Evolutionary conservation across 2,113 vertebrate species (phyloP).

Genomic region (Sceloporus tristichus): DNA sequence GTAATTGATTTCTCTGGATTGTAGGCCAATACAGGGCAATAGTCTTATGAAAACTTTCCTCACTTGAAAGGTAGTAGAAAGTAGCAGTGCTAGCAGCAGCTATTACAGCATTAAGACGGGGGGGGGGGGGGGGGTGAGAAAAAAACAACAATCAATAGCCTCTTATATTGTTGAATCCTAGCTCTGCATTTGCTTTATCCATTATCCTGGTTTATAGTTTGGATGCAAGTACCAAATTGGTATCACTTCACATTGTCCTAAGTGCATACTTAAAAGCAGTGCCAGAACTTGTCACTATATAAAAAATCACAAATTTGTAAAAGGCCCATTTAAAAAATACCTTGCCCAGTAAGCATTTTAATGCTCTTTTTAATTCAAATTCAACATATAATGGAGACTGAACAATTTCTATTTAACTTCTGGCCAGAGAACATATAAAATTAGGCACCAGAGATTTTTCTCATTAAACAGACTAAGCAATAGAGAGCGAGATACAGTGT

Average conservation of each 20-base stretch:
- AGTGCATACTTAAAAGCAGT: neutral
- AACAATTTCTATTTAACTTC: constrained; percentile 19
- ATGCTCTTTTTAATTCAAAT: constrained; percentile 1
- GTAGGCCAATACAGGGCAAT: constrained; percentile 54
- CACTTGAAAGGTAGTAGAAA: constrained; percentile 48
- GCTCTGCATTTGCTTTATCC: neutral
- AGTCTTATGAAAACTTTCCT: constrained; percentile 55
- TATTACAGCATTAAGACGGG: neutral
- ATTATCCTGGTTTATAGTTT: neutral
- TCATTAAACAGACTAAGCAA: neutral
- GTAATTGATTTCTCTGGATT: constrained; percentile 80
- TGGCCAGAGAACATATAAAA: constrained; percentile 2
- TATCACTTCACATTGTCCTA: neutral
- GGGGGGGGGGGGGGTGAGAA: too few species aligned
- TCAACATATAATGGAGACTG: neutral
- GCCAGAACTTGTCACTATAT: neutral
- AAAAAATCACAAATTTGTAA: neutral
- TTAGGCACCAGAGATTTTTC: neutral
- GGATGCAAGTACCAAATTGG: neutral
- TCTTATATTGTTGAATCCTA: constrained; percentile 34
- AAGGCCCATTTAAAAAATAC: neutral
- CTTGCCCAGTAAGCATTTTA: neutral
- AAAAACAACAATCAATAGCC: constrained; percentile 15
- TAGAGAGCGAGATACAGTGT: neutral
- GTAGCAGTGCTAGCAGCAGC: constrained; percentile 21